Evolutionary conservation across 2,113 vertebrate species (phyloP), one percentile per base, ranked within the genome.

Genomic region (Neotoma lepida): DNA sequence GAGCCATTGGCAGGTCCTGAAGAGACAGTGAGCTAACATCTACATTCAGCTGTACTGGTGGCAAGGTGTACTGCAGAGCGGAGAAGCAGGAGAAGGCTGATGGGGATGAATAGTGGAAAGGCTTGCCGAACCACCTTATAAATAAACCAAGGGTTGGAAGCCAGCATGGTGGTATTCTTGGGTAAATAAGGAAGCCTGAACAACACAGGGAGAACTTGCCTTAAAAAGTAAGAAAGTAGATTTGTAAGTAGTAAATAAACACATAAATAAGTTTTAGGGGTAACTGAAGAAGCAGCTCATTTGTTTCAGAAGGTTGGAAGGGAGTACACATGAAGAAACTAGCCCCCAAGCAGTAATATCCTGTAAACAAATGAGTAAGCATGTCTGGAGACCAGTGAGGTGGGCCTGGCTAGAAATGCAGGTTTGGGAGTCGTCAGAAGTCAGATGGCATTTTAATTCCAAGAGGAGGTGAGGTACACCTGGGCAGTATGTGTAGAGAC

Each of bases 331-430:
- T 12, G 39, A 73, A 41, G 10, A 1, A 73, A 4, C 9, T 39
- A 24, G 22, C 20, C 12, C n/a, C 14, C 9, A 18, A 30, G 39
- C n/a, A 84, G 54, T 61, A 41, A 41, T 28, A 41, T 20, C 54
- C 24, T 14, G 13, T 41, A 41, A 61, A 41, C n/a, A 26, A 82
- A 82, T 28, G n/a, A 41, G n/a, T 17, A 28, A 9, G 24, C 2
- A 1, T 61, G 80, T n/a, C 24, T 28, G n/a, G 6, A 41, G 13
- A 26, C 7, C 4, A 4, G n/a, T 0, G 15, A 8, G 28, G n/a
- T 61, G 56, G 39, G 7, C 39, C 26, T 63, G 14, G 56, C 81
- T 84, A 26, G 39, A 63, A 44, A 10, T 39, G 58, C 7, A 30
- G 14, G 30, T 30, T 30, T 84, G 56, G 15, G 39, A 44, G 63